A percentile compares a stretch with the other conserved stretches of the same genome.
Evolutionary conservation across 2,888 invertebrate genomes (phyloP).

Genomic region (Parnassius mnemosyne): DNA sequence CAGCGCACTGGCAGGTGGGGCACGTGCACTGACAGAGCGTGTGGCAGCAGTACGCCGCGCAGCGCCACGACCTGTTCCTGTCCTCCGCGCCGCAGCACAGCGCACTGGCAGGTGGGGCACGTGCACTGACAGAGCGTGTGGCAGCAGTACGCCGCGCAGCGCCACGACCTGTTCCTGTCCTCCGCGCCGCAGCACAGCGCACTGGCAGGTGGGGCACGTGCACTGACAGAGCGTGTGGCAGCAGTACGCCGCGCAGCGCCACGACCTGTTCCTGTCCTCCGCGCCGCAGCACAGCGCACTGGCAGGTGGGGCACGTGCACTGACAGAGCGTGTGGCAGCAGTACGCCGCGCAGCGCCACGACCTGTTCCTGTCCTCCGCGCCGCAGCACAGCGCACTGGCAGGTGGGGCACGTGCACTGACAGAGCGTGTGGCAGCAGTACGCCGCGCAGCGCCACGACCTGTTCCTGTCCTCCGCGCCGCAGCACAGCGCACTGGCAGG

Average conservation of each 20-base stretch:
- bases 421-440: too few relatives aligned
- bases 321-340: conserved; percentile 95
- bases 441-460: too few relatives aligned
- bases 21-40: conserved; percentile 88
- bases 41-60: conserved; percentile 98
- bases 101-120: conserved; percentile 82
- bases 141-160: conserved; percentile 97
- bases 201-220: conserved; percentile 86
- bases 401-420: too few relatives aligned
- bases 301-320: conserved; percentile 84
- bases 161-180: conserved; percentile 96
- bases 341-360: conserved; percentile 97
- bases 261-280: conserved; percentile 95
- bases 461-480: too few relatives aligned
- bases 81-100: background rate
- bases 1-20: conserved; percentile 89
- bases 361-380: conserved; percentile 93
- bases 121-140: conserved; percentile 83
- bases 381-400: conserved; percentile 78
- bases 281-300: conserved; percentile 89
- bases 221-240: conserved; percentile 84
- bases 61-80: conserved; percentile 52
- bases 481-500: too few relatives aligned
- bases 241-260: conserved; percentile 97
- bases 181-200: conserved; percentile 89